These are phyloP conservation scores for Actenoides hombroni DNA, from an alignment of 2,113 vertebrate species.

Conservation along the genomic window DNA sequence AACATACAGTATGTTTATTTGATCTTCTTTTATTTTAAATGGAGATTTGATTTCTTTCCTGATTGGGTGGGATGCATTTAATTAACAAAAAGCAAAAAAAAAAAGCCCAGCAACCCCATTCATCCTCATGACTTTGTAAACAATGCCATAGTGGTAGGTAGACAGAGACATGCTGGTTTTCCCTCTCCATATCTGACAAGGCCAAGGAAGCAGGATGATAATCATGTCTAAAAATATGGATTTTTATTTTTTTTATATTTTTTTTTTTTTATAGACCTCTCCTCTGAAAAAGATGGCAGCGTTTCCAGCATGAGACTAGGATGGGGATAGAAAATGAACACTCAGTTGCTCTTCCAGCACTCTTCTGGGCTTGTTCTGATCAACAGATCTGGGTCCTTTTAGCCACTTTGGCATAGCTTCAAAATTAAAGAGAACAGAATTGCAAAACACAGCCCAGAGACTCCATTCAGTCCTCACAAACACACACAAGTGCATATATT, in stretches of 20 bases:
- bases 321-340: not conserved
- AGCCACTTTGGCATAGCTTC: not conserved
- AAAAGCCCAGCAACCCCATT: not conserved
- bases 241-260: not conserved
- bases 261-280: not conserved
- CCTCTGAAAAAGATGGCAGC: not conserved
- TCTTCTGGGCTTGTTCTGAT: not conserved
- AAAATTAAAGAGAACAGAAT: not conserved
- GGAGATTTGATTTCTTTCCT: not conserved
- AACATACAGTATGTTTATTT: not conserved
- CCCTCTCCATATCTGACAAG: not conserved
- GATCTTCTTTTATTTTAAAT: not conserved
- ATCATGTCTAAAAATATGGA: not conserved
- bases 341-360: not conserved
- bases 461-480: not conserved
- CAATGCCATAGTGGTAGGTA: not conserved
- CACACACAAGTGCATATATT: not conserved
- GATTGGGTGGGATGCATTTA: slow-evolving; percentile 1
- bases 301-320: not conserved
- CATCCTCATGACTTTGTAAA: not conserved
- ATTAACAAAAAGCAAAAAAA: not conserved
- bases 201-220: not conserved
- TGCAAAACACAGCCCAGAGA: not conserved
- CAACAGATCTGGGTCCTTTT: not conserved
- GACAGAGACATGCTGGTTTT: not conserved